phyloP scores from a whole-genome alignment of 2,888 invertebrate genomes.

The Criorhina ranunculi region DNA sequence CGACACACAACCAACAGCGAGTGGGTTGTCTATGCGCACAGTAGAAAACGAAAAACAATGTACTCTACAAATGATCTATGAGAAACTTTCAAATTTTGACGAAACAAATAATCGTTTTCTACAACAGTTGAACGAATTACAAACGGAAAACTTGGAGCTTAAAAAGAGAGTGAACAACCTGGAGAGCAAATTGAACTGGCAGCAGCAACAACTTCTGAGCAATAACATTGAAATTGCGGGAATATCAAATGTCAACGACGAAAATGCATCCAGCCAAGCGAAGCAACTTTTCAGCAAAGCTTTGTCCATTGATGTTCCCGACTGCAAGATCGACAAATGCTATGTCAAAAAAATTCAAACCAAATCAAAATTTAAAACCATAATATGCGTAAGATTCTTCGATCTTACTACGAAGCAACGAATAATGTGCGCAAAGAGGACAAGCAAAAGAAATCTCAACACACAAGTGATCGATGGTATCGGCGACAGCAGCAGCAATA shows the following conservation, averaged over 20 bases:
- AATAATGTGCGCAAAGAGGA: constrained; percentile 27
- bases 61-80: neutral
- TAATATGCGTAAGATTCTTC: constrained; percentile 25
- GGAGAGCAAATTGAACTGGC: neutral
- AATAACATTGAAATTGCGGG: neutral
- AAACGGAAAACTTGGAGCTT: neutral
- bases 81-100: neutral
- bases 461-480: constrained; percentile 5
- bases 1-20: neutral
- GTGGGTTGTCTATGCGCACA: neutral
- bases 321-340: neutral
- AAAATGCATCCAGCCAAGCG: neutral
- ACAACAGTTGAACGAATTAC: neutral
- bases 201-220: neutral
- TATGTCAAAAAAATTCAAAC: constrained; percentile 14
- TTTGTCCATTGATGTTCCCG: constrained; percentile 15
- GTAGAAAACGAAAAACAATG: neutral
- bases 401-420: constrained; percentile 7
- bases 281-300: constrained; percentile 4
- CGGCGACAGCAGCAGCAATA: neutral
- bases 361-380: neutral
- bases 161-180: neutral
- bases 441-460: constrained; percentile 30
- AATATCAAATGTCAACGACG: neutral
- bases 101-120: neutral